Conservation (phyloP, 2,113 vertebrate species). For the Tragelaphus strepsiceros region DNA sequence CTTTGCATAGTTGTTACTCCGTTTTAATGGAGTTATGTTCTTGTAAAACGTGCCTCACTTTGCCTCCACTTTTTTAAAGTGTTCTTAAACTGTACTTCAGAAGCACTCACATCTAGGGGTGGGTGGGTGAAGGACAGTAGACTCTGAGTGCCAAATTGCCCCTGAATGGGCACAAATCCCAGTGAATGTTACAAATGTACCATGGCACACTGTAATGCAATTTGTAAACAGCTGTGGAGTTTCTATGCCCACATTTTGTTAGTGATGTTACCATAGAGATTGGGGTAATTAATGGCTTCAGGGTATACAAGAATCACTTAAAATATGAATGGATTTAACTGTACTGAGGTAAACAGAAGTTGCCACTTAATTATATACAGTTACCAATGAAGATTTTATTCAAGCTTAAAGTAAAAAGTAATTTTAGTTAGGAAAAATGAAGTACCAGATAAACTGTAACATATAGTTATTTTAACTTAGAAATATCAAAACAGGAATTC, state of each 20-base stretch:
- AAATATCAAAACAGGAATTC: conserved; percentile 66
- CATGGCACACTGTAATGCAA: not conserved
- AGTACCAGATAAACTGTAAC: conserved; percentile 63
- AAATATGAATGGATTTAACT: conserved; percentile 46
- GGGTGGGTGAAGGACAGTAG: not conserved
- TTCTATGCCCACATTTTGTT: not conserved
- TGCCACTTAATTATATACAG: conserved; percentile 71
- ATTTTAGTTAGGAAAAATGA: conserved; percentile 71
- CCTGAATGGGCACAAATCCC: not conserved
- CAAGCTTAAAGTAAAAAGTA: conserved; percentile 69
- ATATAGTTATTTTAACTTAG: conserved; percentile 59
- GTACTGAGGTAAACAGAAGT: conserved; percentile 74
- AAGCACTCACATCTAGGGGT: conserved; percentile 37
- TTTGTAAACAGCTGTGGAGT: conserved; percentile 41
- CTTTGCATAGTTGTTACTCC: conserved; percentile 57
- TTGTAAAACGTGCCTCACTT: not conserved
- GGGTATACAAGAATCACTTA: conserved; percentile 45
- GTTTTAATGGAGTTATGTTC: conserved; percentile 27
- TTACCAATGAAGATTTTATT: conserved; percentile 72
- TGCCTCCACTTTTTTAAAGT: conserved; percentile 12
- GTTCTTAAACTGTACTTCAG: conserved; percentile 11
- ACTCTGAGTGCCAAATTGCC: not conserved
- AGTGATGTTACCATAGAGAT: conserved; percentile 14
- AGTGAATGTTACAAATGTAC: not conserved
- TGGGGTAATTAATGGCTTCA: conserved; percentile 50